Evolutionary conservation across 2,888 invertebrate species (phyloP).

Genomic region (Phortica magna): DNA sequence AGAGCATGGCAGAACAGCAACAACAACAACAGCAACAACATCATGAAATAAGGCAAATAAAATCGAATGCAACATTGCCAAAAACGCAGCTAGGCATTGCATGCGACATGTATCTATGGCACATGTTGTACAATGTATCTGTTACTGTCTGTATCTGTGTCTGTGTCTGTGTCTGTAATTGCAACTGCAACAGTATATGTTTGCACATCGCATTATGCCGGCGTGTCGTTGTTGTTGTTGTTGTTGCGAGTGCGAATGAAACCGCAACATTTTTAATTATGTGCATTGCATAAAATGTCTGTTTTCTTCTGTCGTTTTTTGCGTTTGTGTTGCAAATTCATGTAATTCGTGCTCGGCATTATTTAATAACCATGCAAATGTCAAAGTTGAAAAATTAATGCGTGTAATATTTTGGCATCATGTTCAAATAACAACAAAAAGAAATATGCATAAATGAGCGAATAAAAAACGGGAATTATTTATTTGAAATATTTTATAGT

Average conservation of each 20-base stretch:
- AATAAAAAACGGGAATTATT: no score
- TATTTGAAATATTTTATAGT: no score
- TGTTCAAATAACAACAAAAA: not conserved
- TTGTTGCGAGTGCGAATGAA: not conserved
- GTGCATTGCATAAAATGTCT: conserved; percentile 21
- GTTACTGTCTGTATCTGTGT: not conserved
- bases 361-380: conserved; percentile 11
- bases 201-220: not conserved
- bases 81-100: conserved; percentile 63
- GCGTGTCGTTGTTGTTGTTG: not conserved
- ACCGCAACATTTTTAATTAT: conserved; percentile 29
- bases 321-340: not conserved
- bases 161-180: not conserved
- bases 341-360: not conserved
- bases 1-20: not conserved
- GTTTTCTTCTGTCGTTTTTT: not conserved
- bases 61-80: conserved; percentile 55
- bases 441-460: not conserved
- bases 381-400: conserved; percentile 25
- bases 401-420: not conserved
- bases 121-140: not conserved
- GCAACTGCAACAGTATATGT: not conserved
- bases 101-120: conserved; percentile 8
- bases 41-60: conserved; percentile 51
- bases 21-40: conserved; percentile 52